These are phyloP conservation scores for Mamestra brassicae DNA, from an alignment of 2,888 invertebrate genomes.

Conservation along the genomic window DNA sequence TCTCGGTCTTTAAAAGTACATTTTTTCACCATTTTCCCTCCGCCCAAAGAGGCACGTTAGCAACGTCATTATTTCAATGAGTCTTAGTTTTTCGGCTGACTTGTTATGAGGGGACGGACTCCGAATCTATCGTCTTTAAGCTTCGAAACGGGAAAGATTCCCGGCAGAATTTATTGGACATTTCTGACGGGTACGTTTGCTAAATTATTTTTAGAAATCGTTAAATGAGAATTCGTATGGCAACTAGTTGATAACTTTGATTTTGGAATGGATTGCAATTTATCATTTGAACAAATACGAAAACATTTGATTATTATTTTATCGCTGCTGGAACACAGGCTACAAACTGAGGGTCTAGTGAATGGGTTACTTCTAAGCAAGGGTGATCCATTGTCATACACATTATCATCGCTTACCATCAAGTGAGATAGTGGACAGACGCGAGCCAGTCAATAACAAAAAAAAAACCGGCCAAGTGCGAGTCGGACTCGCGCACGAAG, in stretches of 20 bases:
- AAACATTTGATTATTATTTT: too few species aligned
- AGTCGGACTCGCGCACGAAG: too few species aligned
- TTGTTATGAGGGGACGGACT: slow-evolving; percentile 70
- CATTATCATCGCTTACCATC: too few species aligned
- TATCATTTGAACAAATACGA: too few species aligned
- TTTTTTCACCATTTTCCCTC: slow-evolving; percentile 41
- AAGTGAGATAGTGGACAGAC: too few species aligned
- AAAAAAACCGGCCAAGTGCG: too few species aligned
- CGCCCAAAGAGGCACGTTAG: slow-evolving; percentile 55
- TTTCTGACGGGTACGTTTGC: slow-evolving; percentile 21
- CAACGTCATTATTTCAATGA: slow-evolving; percentile 79
- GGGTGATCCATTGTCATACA: too few species aligned
- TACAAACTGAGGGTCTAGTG: too few species aligned
- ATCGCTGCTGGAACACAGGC: too few species aligned
- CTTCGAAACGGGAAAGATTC: slow-evolving; percentile 37
- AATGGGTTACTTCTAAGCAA: too few species aligned
- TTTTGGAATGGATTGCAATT: not conserved
- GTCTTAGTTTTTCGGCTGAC: slow-evolving; percentile 74
- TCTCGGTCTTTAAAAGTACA: slow-evolving; percentile 34
- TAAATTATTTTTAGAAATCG: slow-evolving; percentile 24
- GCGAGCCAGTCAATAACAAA: too few species aligned
- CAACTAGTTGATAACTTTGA: not conserved
- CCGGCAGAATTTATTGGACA: slow-evolving; percentile 40
- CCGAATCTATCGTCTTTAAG: slow-evolving; percentile 54
- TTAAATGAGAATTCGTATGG: not conserved